Evolutionary conservation across 2,888 invertebrate species (phyloP).

Genomic region (Thelaira solivaga): DNA sequence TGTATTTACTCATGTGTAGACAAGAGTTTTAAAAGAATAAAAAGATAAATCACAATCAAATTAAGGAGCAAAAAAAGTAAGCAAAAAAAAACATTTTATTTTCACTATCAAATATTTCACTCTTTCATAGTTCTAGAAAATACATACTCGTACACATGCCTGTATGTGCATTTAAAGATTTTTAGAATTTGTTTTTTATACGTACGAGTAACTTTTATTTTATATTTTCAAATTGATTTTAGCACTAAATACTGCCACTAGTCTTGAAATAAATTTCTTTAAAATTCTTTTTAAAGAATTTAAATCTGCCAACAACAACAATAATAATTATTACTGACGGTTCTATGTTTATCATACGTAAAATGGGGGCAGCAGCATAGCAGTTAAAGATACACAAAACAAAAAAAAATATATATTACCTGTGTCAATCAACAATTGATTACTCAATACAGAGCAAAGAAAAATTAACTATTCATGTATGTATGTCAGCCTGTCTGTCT

Average conservation of each 20-base stretch:
- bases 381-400: neutral
- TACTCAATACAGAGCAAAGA: slow-evolving; percentile 22
- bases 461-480: slow-evolving; percentile 18
- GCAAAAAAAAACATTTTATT: too few species aligned
- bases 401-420: slow-evolving; percentile 52
- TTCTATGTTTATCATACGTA: neutral
- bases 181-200: slow-evolving; percentile 4
- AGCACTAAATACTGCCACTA: slow-evolving; percentile 41
- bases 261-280: slow-evolving; percentile 38
- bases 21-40: slow-evolving; percentile 4
- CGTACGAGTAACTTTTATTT: slow-evolving; percentile 4
- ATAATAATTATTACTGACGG: slow-evolving; percentile 42
- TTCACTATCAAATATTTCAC: too few species aligned
- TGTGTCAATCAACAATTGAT: slow-evolving; percentile 58
- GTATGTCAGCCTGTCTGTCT: too few species aligned
- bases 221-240: slow-evolving; percentile 20
- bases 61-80: too few species aligned
- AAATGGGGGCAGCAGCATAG: slow-evolving; percentile 8
- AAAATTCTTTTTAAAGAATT: slow-evolving; percentile 48
- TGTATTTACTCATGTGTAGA: neutral
- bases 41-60: too few species aligned
- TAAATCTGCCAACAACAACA: slow-evolving; percentile 57
- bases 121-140: neutral
- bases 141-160: too few species aligned
- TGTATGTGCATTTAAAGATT: too few species aligned